Evolutionary conservation across 92 coral and sea anemone species (phyloP).

Genomic region (Actinernus sp.): DNA sequence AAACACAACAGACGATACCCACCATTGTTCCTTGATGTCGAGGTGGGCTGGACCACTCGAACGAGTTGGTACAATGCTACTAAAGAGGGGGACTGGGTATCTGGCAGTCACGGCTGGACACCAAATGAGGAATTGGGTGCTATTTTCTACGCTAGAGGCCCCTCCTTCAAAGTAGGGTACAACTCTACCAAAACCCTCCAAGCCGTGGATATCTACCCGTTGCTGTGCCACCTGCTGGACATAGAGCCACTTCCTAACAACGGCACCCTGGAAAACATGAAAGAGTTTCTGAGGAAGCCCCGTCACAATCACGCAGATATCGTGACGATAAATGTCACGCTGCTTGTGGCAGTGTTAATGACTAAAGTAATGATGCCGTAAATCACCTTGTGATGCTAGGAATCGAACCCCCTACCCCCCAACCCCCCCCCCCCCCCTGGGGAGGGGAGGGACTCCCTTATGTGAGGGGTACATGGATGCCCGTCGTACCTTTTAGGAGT

Average conservation of each 20-base stretch:
- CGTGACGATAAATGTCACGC: neutral
- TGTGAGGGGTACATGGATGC: no score
- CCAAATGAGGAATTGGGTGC: constrained; percentile 41
- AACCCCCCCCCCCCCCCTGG: no score
- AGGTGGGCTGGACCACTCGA: constrained; percentile 57
- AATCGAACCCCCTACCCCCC: no score
- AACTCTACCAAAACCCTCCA: constrained; percentile 51
- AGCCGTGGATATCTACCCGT: constrained; percentile 78
- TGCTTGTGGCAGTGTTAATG: no score
- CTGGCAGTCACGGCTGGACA: constrained; percentile 67
- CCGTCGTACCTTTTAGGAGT: no score
- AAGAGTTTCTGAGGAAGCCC: constrained; percentile 32
- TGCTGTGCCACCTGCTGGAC: constrained; percentile 83
- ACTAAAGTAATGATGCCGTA: no score
- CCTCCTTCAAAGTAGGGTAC: constrained; percentile 76
- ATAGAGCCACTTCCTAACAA: constrained; percentile 74
- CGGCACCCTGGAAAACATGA: constrained; percentile 70
- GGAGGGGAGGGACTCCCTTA: no score
- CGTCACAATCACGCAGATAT: neutral
- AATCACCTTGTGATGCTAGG: no score
- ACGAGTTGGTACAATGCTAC: neutral
- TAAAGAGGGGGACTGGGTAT: constrained; percentile 32
- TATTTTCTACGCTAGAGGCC: constrained; percentile 89
- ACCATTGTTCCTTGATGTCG: constrained; percentile 70
- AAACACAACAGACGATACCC: constrained; percentile 82